Evolutionary conservation across 1,140 invertebrate genomes (phyloP).

Genomic region (Bombus waltoni): DNA sequence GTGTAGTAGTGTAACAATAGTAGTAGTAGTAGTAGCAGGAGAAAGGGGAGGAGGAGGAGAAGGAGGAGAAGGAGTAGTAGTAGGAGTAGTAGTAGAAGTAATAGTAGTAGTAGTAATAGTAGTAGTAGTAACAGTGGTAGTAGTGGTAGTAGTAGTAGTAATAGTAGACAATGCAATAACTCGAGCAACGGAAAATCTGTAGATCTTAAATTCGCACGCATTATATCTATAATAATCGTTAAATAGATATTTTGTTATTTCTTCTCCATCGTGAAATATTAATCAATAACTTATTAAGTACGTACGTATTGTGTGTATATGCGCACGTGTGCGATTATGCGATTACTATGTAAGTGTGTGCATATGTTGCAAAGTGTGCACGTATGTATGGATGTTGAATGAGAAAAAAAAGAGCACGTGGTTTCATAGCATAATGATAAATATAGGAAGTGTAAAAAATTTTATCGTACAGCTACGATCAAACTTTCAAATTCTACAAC

Average conservation of each 20-base stretch:
- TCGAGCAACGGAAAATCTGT: slow-evolving; percentile 73
- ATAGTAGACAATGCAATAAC: slow-evolving; percentile 73
- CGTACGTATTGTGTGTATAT: slow-evolving; percentile 36
- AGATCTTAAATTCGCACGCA: slow-evolving; percentile 59
- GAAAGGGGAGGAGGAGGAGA: neutral
- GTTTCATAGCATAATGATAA: neutral
- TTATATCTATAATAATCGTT: slow-evolving; percentile 68
- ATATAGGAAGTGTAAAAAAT: neutral
- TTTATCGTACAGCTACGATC: neutral
- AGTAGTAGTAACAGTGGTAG: neutral
- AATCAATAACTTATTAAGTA: slow-evolving; percentile 72
- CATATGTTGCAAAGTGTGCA: slow-evolving; percentile 11
- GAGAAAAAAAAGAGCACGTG: slow-evolving; percentile 10
- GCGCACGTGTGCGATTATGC: slow-evolving; percentile 31
- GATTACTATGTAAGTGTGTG: slow-evolving; percentile 11
- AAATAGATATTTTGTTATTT: slow-evolving; percentile 69
- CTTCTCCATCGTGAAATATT: slow-evolving; percentile 71
- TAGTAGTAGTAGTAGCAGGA: neutral
- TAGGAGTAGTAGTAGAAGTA: neutral
- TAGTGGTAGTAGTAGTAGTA: neutral
- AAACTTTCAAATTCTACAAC: neutral
- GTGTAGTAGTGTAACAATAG: neutral
- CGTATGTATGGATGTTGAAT: neutral
- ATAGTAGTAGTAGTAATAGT: neutral
- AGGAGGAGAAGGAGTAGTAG: neutral